Conservation (phyloP, 92 coral and sea anemone species). For the Parazoanthus darwini region DNA sequence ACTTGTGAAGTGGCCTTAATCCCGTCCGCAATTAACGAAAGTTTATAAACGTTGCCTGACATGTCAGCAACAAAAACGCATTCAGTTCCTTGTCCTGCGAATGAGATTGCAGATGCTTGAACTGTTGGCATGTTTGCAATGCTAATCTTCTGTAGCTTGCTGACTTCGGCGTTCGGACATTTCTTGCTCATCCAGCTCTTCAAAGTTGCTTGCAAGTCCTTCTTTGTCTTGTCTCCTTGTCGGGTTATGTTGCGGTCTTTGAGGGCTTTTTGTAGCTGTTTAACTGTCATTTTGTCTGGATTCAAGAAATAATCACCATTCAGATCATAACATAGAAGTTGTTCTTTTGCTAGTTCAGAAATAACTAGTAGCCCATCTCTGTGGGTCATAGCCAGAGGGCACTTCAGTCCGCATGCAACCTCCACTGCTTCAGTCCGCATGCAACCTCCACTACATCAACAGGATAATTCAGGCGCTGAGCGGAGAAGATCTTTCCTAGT, state of each 20-base stretch:
- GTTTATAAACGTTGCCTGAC: constrained; percentile 23
- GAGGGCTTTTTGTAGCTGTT: constrained; percentile 55
- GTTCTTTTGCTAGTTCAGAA: constrained; percentile 59
- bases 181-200: constrained; percentile 49
- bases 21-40: constrained; percentile 20
- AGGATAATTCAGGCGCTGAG: constrained; percentile 59
- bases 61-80: constrained; percentile 20
- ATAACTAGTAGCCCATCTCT: constrained; percentile 52
- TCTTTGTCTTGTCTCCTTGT: constrained; percentile 48
- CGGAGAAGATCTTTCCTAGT: constrained; percentile 60
- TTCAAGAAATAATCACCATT: constrained; percentile 62
- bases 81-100: constrained; percentile 22
- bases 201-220: constrained; percentile 47
- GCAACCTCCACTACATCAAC: constrained; percentile 58
- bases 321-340: constrained; percentile 53
- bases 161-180: constrained; percentile 26
- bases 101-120: constrained; percentile 31
- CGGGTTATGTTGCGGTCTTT: constrained; percentile 55
- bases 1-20: constrained; percentile 22
- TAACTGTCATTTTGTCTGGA: constrained; percentile 64
- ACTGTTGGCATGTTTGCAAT: constrained; percentile 23
- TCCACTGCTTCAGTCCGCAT: constrained; percentile 48
- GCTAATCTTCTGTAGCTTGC: constrained; percentile 6
- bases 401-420: constrained; percentile 48
- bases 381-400: constrained; percentile 53